Base-by-base conservation (phyloP, 1,140 invertebrate genomes). In the Heliconius melpomene region DNA sequence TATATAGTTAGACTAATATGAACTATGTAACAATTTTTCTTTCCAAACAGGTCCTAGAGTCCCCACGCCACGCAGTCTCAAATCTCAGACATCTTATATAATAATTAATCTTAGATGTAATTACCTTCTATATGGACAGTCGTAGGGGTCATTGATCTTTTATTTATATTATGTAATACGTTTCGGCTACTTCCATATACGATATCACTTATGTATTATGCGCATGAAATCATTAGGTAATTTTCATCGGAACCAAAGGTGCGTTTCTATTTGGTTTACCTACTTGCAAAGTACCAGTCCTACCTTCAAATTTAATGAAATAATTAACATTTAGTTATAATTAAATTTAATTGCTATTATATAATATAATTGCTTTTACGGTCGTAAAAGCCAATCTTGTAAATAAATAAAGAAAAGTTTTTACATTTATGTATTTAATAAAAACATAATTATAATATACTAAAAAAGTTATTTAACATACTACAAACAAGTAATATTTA, bases 51-150 rank as follows among this genome's bases (percentile, higher is more conserved):
- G 74, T 79, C 78, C 74, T 72, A 72, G 52, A 18, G 20, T 79
- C 20, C 46, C 74, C 66, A 81, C 78, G 84, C 80, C 85, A 73
- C 36, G 82, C 85, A 79, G 85, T 87, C 85, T 87, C 82, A 78
- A 40, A 57, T n/a, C 36, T 71, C 81, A 82, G 81, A 82, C 85
- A 77, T 74, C 57, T 84, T 82, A 81, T 54, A 75, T 83, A 80
- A 81, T 60, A 54, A 29, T 32, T 76, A 84, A 82, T 79, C 74
- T 79, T 38, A 60, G 74, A 77, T 75, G 70, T 75, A 77, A 60
- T 46, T 75, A 74, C 78, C 74, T 79, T 75, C 7, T 52, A 52
- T 16, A 83, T 73, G 26, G 73, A 72, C 11, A 66, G 57, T 29
- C 79, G 26, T 46, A 52, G n/a, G 57, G 84, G 83, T 86, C 79